These are phyloP conservation scores for Pelmatolapia mariae DNA, from an alignment of 2,113 vertebrate genomes.

Conservation along the genomic window DNA sequence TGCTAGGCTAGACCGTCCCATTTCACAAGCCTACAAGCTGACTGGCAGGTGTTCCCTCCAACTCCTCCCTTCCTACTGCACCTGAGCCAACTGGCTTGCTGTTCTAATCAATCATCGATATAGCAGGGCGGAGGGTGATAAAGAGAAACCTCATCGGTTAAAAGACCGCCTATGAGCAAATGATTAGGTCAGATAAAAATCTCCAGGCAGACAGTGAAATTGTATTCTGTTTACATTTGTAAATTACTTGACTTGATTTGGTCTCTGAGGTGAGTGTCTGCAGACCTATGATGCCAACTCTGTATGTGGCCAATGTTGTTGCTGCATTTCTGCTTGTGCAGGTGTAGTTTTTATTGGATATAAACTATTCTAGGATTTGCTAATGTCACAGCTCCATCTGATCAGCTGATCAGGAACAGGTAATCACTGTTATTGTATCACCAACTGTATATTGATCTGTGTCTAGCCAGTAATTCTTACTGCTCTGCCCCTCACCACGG, in stretches of 20 bases:
- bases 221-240: background rate
- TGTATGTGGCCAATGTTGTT: background rate
- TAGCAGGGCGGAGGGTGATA: background rate
- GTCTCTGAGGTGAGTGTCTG: background rate
- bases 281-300: background rate
- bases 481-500: background rate
- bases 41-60: background rate
- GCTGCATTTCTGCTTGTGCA: background rate
- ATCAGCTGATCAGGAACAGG: background rate
- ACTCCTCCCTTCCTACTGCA: background rate
- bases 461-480: background rate
- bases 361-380: background rate
- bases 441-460: background rate
- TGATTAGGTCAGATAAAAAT: background rate
- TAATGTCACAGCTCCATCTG: background rate
- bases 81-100: background rate
- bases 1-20: too few species aligned
- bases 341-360: background rate
- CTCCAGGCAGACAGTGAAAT: background rate
- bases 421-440: background rate
- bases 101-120: background rate
- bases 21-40: too few species aligned
- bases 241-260: background rate
- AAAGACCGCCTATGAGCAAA: background rate
- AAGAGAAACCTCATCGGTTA: background rate